Evolutionary conservation across 2,113 vertebrate genomes (phyloP).

Genomic region (Serinus canaria): DNA sequence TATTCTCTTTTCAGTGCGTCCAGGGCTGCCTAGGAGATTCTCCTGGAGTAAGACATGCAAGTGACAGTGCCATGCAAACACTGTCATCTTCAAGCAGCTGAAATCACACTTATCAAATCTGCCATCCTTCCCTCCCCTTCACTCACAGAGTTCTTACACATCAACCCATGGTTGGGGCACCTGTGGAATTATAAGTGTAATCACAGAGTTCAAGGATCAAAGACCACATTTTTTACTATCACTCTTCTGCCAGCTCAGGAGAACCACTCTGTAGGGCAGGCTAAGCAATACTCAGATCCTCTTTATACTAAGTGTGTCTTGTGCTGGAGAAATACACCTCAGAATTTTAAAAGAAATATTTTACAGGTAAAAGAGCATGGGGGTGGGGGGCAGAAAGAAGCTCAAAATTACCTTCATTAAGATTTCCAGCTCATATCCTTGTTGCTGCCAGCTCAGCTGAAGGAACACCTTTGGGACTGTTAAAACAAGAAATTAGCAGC

Average conservation of each 20-base stretch:
- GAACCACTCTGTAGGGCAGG: neutral
- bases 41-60: neutral
- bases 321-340: neutral
- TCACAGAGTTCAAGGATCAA: neutral
- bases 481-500: constrained; percentile 27
- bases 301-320: neutral
- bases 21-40: neutral
- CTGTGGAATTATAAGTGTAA: neutral
- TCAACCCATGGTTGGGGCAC: fast-evolving
- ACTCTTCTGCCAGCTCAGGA: neutral
- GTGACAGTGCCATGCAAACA: neutral
- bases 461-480: constrained; percentile 3
- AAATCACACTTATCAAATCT: neutral
- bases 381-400: fast-evolving
- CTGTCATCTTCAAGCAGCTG: neutral
- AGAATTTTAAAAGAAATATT: neutral
- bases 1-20: neutral
- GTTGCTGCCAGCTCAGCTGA: neutral
- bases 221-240: neutral
- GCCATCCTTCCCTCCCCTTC: neutral
- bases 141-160: neutral
- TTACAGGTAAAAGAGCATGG: neutral
- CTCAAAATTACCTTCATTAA: neutral
- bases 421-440: neutral
- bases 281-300: neutral